Evolutionary conservation across 2,888 invertebrate genomes (phyloP), one percentile per base, ranked within the genome.

Genomic region (Lomographa bimaculata): DNA sequence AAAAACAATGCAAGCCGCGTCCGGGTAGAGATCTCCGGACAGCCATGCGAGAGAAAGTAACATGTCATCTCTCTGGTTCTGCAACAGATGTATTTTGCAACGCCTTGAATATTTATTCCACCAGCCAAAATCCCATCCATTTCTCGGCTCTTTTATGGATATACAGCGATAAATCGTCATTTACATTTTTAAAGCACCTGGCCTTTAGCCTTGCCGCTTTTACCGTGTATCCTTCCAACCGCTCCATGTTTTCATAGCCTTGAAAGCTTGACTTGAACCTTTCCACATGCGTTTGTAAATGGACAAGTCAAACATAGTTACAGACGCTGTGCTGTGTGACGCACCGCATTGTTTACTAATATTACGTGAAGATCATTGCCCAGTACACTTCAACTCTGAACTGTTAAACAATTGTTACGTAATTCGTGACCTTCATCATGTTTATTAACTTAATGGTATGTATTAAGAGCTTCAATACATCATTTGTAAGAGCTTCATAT

Each of bases 1-100:
- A 74, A 79, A 83, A 81, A 83, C 82, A 83, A 80, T 81, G 74
- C 71, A 71, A 70, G 46, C 65, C 57, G 60, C 53, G 76, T 80
- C 82, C 82, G 82, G 82, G 79, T 79, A 63, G 73, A 63, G 29
- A 64, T 67, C 68, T 64, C 32, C 61, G 63, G 54, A 61, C 60
- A 59, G 54, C 49, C 43, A 63, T 57, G 46, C 60, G 58, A 77
- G 83, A 79, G 84, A 85, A 83, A 83, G 84, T 80, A 62, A 32
- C 73, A 60, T 79, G 71, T 73, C 77, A 77, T 37, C 32, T 41
- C 34, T 35, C 36, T 32, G 77, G 11, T 74, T 75, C 71, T 60
- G 61, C 53, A 54, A 54, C 50, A 57, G 53, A 60, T 57, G 59
- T 60, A 63, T 73, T 70, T 75, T 71, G 76, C 69, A 76, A 76